Conservation (phyloP, 2,113 vertebrate species). For the Indicator indicator region DNA sequence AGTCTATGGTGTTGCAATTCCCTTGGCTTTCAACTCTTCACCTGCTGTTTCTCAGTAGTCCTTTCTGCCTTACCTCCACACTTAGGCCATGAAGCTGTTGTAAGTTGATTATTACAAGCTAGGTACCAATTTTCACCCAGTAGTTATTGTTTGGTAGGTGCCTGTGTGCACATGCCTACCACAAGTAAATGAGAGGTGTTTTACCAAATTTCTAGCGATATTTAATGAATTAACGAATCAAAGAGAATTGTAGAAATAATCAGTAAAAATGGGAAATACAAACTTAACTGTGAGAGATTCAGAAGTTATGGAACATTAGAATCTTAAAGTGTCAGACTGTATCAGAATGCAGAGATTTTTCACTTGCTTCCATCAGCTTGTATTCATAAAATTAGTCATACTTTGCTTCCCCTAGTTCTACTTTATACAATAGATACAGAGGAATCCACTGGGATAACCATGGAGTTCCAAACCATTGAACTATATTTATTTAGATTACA, state of each 20-base stretch:
- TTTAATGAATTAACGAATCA: background rate
- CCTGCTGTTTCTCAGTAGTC: fast-evolving
- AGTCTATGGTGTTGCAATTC: background rate
- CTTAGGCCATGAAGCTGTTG: background rate
- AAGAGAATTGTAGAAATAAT: background rate
- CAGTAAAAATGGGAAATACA: background rate
- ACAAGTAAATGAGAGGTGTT: background rate
- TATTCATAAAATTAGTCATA: constrained; percentile 52
- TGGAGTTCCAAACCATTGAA: constrained; percentile 40
- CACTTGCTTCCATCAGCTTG: background rate
- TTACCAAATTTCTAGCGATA: background rate
- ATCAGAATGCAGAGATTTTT: background rate
- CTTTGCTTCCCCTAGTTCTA: constrained; percentile 46
- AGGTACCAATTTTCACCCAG: background rate
- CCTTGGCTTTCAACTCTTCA: background rate
- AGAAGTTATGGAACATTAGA: background rate
- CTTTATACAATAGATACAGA: constrained; percentile 53
- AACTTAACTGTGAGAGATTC: background rate
- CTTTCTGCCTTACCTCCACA: background rate
- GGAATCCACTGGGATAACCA: constrained; percentile 35
- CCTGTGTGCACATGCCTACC: background rate
- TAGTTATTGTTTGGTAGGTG: background rate
- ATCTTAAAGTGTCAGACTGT: background rate
- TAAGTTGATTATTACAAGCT: background rate
- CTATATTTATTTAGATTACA: constrained; percentile 61